A percentile compares a stretch with the other conserved stretches of the same genome.
These are phyloP conservation scores for Polyploca ridens DNA, from an alignment of 2,888 invertebrate genomes.

Conservation along the genomic window DNA sequence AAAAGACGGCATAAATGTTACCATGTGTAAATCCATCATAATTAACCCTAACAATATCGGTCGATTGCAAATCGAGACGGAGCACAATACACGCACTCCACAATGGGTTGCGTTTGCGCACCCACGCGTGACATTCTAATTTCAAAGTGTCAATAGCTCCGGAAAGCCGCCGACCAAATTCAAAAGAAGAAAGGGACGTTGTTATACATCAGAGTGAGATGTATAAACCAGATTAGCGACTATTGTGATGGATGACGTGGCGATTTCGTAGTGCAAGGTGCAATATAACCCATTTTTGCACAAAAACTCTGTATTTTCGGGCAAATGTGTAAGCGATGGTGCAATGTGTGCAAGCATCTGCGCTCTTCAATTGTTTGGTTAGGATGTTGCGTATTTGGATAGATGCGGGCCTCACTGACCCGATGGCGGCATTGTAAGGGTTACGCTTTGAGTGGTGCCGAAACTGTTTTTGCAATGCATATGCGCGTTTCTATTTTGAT, in stretches of 20 bases:
- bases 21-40: slow-evolving; percentile 36
- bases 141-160: slow-evolving; percentile 75
- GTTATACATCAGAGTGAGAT: slow-evolving; percentile 50
- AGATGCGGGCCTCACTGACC: slow-evolving; percentile 55
- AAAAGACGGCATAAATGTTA: slow-evolving; percentile 17
- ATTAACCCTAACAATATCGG: slow-evolving; percentile 56
- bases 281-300: slow-evolving; percentile 78
- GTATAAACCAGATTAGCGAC: slow-evolving; percentile 60
- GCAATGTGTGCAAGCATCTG: slow-evolving; percentile 78
- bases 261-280: slow-evolving; percentile 74
- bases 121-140: slow-evolving; percentile 80
- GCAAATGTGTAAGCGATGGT: slow-evolving; percentile 65
- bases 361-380: slow-evolving; percentile 70
- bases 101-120: slow-evolving; percentile 74
- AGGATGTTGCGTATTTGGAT: slow-evolving; percentile 65
- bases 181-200: slow-evolving; percentile 54
- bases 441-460: slow-evolving; percentile 64
- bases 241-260: slow-evolving; percentile 68
- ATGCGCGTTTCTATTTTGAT: neutral
- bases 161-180: slow-evolving; percentile 65
- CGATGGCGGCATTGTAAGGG: slow-evolving; percentile 58
- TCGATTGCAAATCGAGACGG: slow-evolving; percentile 54
- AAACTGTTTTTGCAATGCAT: slow-evolving; percentile 20
- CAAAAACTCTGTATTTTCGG: slow-evolving; percentile 62
- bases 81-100: slow-evolving; percentile 52